phyloP scores from a whole-genome alignment of 2,888 invertebrate species.

The Erynnis tages region DNA sequence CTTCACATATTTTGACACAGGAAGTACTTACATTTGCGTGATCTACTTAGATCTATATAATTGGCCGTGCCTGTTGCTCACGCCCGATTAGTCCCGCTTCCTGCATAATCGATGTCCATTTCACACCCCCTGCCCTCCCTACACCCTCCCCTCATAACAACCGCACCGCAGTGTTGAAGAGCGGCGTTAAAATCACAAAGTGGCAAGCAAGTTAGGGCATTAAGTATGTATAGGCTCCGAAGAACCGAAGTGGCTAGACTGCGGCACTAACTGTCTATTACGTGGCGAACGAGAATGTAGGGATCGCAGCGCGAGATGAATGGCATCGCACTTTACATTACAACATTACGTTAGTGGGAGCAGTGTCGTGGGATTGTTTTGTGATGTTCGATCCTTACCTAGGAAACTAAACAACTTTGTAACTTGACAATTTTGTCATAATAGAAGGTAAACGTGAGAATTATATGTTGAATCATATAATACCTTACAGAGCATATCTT shows the following conservation, averaged over 20 bases:
- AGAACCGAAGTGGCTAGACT: background rate
- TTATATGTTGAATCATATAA: too few relatives aligned
- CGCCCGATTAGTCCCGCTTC: constrained; percentile 5
- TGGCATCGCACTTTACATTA: too few relatives aligned
- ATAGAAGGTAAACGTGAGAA: too few relatives aligned
- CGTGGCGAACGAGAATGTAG: constrained; percentile 1
- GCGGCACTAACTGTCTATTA: constrained; percentile 2
- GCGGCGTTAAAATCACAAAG: constrained; percentile 19
- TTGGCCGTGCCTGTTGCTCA: background rate
- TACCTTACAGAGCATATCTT: too few relatives aligned
- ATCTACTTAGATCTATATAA: too few relatives aligned
- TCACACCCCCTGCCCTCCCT: background rate
- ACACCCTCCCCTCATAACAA: background rate
- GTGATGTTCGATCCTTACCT: too few relatives aligned
- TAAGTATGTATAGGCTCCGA: constrained; percentile 15
- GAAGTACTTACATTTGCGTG: too few relatives aligned
- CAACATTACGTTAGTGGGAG: too few relatives aligned
- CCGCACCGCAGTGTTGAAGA: background rate
- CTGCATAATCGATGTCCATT: constrained; percentile 15
- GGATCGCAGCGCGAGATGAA: background rate
- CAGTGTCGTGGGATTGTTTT: too few relatives aligned
- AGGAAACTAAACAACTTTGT: too few relatives aligned
- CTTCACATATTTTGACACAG: too few relatives aligned
- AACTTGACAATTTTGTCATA: too few relatives aligned
- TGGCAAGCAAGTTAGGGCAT: constrained; percentile 16